These are phyloP conservation scores for Holocentrus rufus DNA, from an alignment of 2,797 vertebrate genomes.

Conservation along the genomic window DNA sequence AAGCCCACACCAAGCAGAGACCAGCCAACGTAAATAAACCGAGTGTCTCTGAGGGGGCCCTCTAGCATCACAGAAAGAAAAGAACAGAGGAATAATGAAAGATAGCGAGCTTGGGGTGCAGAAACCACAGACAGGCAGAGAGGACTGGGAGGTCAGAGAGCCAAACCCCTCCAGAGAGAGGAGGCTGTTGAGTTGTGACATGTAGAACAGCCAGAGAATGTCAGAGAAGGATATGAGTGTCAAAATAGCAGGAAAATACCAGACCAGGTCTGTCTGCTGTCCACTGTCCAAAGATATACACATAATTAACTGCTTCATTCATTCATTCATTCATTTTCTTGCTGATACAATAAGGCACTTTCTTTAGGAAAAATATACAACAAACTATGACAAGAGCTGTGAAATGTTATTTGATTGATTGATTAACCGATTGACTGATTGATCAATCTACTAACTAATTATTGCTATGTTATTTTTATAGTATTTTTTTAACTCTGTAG, in stretches of 20 bases:
- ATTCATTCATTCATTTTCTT: not conserved
- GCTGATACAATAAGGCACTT: too few species aligned
- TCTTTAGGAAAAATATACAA: too few species aligned
- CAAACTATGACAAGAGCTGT: too few species aligned
- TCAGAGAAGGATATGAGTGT: not conserved
- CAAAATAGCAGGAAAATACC: not conserved
- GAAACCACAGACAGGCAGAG: not conserved
- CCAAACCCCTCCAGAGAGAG: not conserved
- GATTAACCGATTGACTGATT: too few species aligned
- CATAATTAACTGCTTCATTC: not conserved
- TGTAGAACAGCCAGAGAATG: not conserved
- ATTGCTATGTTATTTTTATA: too few species aligned
- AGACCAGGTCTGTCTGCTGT: not conserved
- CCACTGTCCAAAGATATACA: not conserved
- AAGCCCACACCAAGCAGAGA: slow-evolving; percentile 8
- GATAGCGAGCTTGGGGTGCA: not conserved
- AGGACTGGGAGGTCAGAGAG: slow-evolving; percentile 21
- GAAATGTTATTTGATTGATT: not conserved
- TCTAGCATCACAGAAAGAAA: not conserved
- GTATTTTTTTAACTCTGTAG: too few species aligned
- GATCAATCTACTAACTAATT: too few species aligned
- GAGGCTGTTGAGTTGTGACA: slow-evolving; percentile 5
- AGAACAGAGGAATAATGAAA: slow-evolving; percentile 10
- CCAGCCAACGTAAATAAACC: slow-evolving; percentile 35
- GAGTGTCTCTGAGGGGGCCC: not conserved